Evolutionary conservation across 2,113 vertebrate species (phyloP), one percentile per base, ranked within the genome.

Genomic region (Salvelinus alpinus): DNA sequence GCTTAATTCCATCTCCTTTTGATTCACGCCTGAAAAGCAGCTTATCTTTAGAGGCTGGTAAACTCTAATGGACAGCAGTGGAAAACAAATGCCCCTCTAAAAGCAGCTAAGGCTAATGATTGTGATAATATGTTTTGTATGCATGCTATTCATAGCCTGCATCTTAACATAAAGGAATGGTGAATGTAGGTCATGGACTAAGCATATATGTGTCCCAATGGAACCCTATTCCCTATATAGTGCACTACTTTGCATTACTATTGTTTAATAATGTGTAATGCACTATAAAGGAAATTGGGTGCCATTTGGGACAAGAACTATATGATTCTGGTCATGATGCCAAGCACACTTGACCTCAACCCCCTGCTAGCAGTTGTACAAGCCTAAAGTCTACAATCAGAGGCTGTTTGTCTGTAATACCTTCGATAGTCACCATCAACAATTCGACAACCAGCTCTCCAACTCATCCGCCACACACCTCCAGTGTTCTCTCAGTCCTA

Each of bases 11-110:
- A 65, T 78, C 71, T 22, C 47, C 81, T 80, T 82, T 74, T 57
- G 71, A 22, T 73, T 79, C 76, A 72, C 72, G 67, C 24, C 44
- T 73, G 75, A 34, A 77, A 48, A 78, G 70, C 54, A 78, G 72
- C 62, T 73, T 59, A 25, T 66, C 64, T 27, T 29, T 54, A 70
- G 76, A 67, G 64, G 25, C 25, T 66, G 64, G 22, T 25, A 2
- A 24, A 66, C 14, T 29, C 34, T 74, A 38, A 34, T 4, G 20
- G 51, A 73, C 76, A 74, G 62, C 68, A 51, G 81, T 62, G 27
- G 34, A 77, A 72, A 84, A 70, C 60, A 84, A 72, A 80, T 34
- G 67, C 72, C 71, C 62, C 64, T 44, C 24, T 29, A 67, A 20
- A 79, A 70, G 82, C 65, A 64, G 48, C 25, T 75, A 5, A 29